Conservation (phyloP, 2,888 invertebrate species). For the Hofmannophila pseudospretella region DNA sequence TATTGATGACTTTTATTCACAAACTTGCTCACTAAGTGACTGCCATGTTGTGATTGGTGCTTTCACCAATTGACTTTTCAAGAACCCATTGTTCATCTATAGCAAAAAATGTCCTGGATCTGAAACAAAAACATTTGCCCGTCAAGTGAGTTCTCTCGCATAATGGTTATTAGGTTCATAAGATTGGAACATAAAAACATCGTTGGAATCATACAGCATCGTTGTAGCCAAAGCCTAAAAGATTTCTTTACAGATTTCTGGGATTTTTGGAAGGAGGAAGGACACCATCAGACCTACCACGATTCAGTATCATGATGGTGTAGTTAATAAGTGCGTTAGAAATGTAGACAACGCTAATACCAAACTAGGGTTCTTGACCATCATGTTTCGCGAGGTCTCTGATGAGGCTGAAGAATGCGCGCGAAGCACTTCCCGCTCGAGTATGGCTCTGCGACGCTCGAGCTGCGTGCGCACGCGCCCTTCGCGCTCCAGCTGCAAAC, state of each 20-base stretch:
- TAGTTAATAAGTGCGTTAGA: constrained; percentile 7
- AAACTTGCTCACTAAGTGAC: not conserved
- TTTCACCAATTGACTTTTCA: too few species aligned
- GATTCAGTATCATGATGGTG: not conserved
- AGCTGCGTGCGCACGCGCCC: constrained; percentile 58
- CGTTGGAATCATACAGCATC: too few species aligned
- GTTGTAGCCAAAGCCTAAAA: too few species aligned
- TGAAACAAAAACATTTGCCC: constrained; percentile 24
- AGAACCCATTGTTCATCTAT: constrained; percentile 14
- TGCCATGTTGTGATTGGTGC: too few species aligned
- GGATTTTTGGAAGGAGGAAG: not conserved
- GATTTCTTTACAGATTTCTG: too few species aligned
- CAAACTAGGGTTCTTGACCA: constrained; percentile 36
- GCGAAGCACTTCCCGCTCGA: constrained; percentile 52
- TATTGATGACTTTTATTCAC: not conserved
- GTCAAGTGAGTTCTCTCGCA: too few species aligned
- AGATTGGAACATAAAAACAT: too few species aligned
- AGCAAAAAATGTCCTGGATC: constrained; percentile 28
- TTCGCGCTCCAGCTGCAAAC: constrained; percentile 56
- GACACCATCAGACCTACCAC: not conserved
- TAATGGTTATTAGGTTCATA: too few species aligned
- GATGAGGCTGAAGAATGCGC: constrained; percentile 23
- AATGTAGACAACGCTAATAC: constrained; percentile 20
- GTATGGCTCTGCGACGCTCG: constrained; percentile 49
- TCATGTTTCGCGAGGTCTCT: constrained; percentile 13